These are phyloP conservation scores for Urocyon cinereoargenteus DNA, from an alignment of 2,797 vertebrate species.

Conservation along the genomic window DNA sequence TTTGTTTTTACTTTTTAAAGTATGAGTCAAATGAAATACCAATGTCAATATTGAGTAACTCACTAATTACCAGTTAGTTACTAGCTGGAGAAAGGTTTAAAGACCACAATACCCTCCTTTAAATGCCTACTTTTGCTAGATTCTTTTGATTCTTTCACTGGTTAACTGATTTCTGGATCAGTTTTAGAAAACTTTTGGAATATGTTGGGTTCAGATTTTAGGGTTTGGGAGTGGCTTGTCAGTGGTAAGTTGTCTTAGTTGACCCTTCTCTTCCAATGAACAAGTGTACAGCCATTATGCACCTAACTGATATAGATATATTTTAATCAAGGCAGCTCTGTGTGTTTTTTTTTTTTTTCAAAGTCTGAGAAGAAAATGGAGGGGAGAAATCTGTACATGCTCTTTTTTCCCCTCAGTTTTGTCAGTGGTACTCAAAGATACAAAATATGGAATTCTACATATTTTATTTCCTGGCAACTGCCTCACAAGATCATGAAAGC, in stretches of 20 bases:
- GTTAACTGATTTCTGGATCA: not conserved
- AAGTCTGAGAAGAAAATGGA: not conserved
- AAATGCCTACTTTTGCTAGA: not conserved
- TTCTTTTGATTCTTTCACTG: conserved; percentile 1
- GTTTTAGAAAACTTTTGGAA: not conserved
- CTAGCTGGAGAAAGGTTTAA: not conserved
- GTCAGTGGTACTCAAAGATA: not conserved
- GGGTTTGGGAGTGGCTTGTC: not conserved
- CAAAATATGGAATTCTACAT: not conserved
- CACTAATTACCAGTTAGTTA: not conserved
- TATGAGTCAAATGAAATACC: not conserved
- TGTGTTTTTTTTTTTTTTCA: not conserved
- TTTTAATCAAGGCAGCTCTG: not conserved
- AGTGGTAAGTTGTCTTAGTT: not conserved
- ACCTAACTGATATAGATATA: not conserved
- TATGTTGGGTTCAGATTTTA: conserved; percentile 12
- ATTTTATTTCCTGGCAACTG: conserved; percentile 43
- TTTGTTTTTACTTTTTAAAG: not conserved
- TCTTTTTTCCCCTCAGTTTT: not conserved
- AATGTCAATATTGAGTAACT: not conserved
- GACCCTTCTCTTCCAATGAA: not conserved
- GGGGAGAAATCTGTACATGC: not conserved
- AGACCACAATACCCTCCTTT: not conserved
- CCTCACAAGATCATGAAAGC: not conserved
- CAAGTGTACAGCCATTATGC: not conserved